Base-by-base conservation (phyloP, 2,888 invertebrate genomes). In the Lacanobia oleracea region DNA sequence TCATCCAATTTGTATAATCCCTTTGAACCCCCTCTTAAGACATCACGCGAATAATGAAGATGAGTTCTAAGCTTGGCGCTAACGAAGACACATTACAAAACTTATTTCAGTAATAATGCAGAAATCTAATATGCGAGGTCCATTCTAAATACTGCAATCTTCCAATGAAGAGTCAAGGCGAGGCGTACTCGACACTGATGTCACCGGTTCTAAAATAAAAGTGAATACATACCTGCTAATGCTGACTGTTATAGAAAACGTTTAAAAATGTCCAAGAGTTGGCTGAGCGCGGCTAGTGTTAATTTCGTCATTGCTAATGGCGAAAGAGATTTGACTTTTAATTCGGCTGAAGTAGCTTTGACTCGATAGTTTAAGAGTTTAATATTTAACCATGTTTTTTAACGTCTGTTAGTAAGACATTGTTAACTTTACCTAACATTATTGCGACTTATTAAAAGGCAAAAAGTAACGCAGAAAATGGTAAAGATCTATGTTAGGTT, bases 131-230 rank as follows among this genome's bases (percentile, higher is more conserved):
- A 67, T 50, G 70, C 67, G 23, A 54, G 59, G 64, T 68, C 72
- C 71, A 66, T 73, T 77, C 75, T 77, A 79, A 82, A 77, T 73
- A 84, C 85, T 87, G 89, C 90, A 89, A 87, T 89, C 84, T 84
- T 88, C 75, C 84, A 88, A 89, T 86, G 60, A 57, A 81, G 72
- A 79, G 77, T 83, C 87, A 87, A 89, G 87, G 88, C 77, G 77
- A 89, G 85, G 77, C 77, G 81, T 73, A 61, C 63, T 75, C 43
- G 63, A 18, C 33, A 78, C 82, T 91, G 91, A 92, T 89, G 91
- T 91, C 91, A 92, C 79, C 86, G 60, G 40, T 60, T 77, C 88
- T 79, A 87, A 90, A 91, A 91, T 91, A 91, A 90, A 86, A 90
- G 84, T 88, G 85, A 86, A 86, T 82, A 76, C 75, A 68, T 67